Evolutionary conservation across 2,797 vertebrate genomes (phyloP), one percentile per base, ranked within the genome.

Genomic region (Sebastes kiyomatsui): DNA sequence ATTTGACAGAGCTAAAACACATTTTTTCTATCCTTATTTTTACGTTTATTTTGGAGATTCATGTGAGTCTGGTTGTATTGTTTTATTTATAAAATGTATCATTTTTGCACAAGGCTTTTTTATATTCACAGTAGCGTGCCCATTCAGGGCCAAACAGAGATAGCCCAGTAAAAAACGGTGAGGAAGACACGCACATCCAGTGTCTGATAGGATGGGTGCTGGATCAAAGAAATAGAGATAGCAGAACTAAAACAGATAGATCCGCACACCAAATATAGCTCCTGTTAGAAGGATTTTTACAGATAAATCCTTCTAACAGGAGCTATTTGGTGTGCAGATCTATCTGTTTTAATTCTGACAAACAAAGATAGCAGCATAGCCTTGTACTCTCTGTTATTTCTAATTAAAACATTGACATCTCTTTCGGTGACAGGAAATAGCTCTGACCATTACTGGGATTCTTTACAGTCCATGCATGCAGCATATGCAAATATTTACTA

Each of bases 401-500:
- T 32, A 25, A 76, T 74, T 59, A 76, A 83, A 64, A 55, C 54
- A 32, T 55, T 22, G 2, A 46, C 20, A 55, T 66, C 25, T 77
- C 56, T 9, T 49, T 55, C 4, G 2, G 13, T 60, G 55, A 73
- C 42, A 77, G 67, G 73, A 79, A 75, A 77, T 14, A 32, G 20
- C 69, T 6, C 5, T 10, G 16, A 13, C 16, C 16, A 42, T 67
- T 27, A 7, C 46, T 77, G 16, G 12, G 11, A 58, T 74, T 71
- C 1, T 82, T 59, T 70, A 33, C 7, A 72, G 62, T 71, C 25
- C 32, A 60, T 61, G 46, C 70, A 64, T 66, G 56, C 28, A 54
- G 67, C 56, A 46, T 16, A 33, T 67, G 67, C 73, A 75, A 70
- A 81, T 88, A 82, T 86, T 81, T 76, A 77, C 62, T 16, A 20